phyloP scores from a whole-genome alignment of 2,888 invertebrate species.

The Thyatira batis region DNA sequence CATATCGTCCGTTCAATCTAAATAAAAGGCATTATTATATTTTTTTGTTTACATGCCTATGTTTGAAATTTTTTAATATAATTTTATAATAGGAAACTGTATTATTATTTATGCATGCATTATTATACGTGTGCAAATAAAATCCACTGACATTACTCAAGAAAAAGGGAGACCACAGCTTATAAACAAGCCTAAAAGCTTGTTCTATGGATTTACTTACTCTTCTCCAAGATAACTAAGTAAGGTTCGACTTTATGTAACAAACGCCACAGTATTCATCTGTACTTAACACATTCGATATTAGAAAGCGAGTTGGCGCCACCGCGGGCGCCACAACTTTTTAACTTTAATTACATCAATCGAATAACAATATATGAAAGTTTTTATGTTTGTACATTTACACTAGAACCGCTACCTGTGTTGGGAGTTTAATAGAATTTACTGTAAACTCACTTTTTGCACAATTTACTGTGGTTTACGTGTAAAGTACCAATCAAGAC shows the following conservation, averaged over 20 bases:
- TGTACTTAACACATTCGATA: slow-evolving; percentile 50
- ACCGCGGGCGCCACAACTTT: slow-evolving; percentile 44
- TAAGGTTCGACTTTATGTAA: not conserved
- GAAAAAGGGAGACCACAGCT: no score
- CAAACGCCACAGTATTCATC: slow-evolving; percentile 15
- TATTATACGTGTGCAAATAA: no score
- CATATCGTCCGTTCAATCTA: no score
- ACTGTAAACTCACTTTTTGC: not conserved
- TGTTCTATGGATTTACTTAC: no score
- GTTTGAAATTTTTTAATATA: no score
- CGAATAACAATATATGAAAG: slow-evolving; percentile 40
- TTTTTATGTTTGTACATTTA: slow-evolving; percentile 25
- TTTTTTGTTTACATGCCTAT: no score
- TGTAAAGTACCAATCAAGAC: not conserved
- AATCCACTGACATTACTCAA: no score
- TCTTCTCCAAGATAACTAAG: no score
- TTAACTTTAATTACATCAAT: slow-evolving; percentile 53
- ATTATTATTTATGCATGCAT: no score
- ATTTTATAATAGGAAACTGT: no score
- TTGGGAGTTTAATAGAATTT: not conserved
- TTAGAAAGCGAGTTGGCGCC: slow-evolving; percentile 69
- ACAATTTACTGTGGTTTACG: not conserved
- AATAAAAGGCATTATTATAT: no score
- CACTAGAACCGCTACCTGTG: not conserved
- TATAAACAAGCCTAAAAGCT: no score